Evolutionary conservation across 2,888 invertebrate genomes (phyloP).

Genomic region (Zeuzera pyrina): DNA sequence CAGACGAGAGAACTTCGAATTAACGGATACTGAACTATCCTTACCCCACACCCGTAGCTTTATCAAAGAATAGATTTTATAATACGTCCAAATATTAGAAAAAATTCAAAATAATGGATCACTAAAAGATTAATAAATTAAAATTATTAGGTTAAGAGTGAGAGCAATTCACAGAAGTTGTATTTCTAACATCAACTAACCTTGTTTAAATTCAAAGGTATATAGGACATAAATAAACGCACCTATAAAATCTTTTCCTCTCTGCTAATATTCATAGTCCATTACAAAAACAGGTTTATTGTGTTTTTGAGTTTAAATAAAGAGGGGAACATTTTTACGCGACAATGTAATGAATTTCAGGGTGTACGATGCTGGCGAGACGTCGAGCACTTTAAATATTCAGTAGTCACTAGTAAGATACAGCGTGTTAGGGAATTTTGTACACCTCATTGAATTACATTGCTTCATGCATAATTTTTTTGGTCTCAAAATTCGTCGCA

Average conservation of each 20-base stretch:
- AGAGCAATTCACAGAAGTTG: no score
- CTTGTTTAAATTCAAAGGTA: no score
- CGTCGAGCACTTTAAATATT: conserved; percentile 57
- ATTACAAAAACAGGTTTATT: conserved; percentile 62
- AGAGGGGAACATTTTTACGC: conserved; percentile 55
- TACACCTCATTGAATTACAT: conserved; percentile 69
- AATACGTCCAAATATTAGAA: no score
- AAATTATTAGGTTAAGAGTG: no score
- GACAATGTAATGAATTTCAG: conserved; percentile 52
- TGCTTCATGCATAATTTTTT: conserved; percentile 67
- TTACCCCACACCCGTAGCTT: no score
- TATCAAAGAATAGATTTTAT: no score
- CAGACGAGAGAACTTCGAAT: no score
- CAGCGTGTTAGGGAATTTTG: conserved; percentile 37
- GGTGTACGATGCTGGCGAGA: conserved; percentile 24
- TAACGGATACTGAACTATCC: no score
- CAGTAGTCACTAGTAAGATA: conserved; percentile 35
- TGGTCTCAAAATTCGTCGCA: conserved; percentile 35
- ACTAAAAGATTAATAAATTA: no score
- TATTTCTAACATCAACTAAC: no score
- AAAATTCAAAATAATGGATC: no score
- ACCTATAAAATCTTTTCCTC: conserved; percentile 19
- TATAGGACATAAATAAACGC: neutral
- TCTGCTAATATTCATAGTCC: conserved; percentile 57
- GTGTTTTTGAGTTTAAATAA: conserved; percentile 69